Conservation (phyloP, 2,888 invertebrate species). For the Brachypterus glaber region DNA sequence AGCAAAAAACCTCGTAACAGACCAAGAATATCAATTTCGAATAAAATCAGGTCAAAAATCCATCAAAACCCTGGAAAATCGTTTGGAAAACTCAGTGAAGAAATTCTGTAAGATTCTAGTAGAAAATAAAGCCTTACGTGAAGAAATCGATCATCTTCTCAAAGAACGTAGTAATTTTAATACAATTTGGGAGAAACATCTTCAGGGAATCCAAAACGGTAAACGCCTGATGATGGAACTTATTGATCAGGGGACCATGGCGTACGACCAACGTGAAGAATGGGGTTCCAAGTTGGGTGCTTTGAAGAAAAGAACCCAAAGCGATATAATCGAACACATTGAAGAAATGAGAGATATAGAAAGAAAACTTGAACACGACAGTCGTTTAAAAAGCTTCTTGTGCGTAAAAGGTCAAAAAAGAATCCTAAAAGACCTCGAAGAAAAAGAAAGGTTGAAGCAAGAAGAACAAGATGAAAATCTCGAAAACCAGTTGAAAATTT, state of each 20-base stretch:
- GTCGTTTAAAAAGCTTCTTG: conserved; percentile 75
- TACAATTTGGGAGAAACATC: conserved; percentile 66
- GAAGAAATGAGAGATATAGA: conserved; percentile 83
- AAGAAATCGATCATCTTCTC: conserved; percentile 72
- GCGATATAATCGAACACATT: conserved; percentile 57
- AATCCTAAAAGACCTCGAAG: conserved; percentile 63
- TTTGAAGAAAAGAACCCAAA: conserved; percentile 67
- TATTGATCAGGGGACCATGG: conserved; percentile 78
- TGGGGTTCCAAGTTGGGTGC: conserved; percentile 71
- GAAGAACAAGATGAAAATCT: conserved; percentile 57
- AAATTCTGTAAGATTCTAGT: conserved; percentile 66
- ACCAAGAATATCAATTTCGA: conserved; percentile 42
- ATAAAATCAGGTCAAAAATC: conserved; percentile 44
- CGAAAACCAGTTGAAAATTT: conserved; percentile 61
- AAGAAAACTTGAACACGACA: conserved; percentile 74
- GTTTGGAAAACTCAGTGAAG: conserved; percentile 65
- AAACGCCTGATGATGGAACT: conserved; percentile 76
- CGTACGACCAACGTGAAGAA: conserved; percentile 82
- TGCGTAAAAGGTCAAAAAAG: conserved; percentile 73
- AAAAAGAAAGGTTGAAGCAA: conserved; percentile 62
- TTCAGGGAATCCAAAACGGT: conserved; percentile 64
- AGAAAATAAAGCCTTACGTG: conserved; percentile 61
- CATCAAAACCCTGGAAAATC: conserved; percentile 61
- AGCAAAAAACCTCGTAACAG: conserved; percentile 39
- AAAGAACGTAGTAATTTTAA: conserved; percentile 80